Percentiles rank a stretch among this genome's conserved stretches.
Conservation (phyloP, 2,113 vertebrate genomes). For the Ptilonorhynchus violaceus region DNA sequence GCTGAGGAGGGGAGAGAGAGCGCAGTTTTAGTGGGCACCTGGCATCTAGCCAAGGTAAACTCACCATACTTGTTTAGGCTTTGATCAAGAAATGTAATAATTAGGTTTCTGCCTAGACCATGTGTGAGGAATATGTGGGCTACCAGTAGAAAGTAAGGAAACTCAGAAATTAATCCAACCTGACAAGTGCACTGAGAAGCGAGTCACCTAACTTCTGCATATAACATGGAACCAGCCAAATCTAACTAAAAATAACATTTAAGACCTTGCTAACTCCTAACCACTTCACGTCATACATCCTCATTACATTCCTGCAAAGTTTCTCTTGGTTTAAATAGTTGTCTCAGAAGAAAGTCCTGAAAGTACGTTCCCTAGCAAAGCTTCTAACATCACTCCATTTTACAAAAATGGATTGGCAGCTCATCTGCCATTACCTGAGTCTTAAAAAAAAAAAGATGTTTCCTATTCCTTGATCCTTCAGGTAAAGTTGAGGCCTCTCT, state of each 20-base stretch:
- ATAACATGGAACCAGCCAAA: not conserved
- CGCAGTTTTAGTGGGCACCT: not conserved
- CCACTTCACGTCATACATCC: not conserved
- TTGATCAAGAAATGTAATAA: not conserved
- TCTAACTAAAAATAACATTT: not conserved
- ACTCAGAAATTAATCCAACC: not conserved
- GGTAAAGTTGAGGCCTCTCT: not conserved
- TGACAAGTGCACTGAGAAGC: not conserved
- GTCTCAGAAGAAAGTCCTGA: not conserved
- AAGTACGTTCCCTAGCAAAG: not conserved
- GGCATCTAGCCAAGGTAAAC: not conserved
- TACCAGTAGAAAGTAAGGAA: not conserved
- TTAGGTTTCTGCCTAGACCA: not conserved
- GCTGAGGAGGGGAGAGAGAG: not conserved
- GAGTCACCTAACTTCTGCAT: not conserved
- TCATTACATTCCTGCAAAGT: not conserved
- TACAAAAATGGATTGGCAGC: not conserved
- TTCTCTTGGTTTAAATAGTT: not conserved
- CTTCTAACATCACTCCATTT: not conserved
- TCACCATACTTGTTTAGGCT: not conserved
- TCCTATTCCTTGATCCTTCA: not conserved
- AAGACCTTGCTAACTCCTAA: not conserved
- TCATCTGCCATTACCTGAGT: not conserved
- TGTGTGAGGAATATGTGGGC: accelerated
- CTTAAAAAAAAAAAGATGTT: not conserved